Conservation (phyloP, 2,113 vertebrate genomes). For the Dicrurus megarhynchus region DNA sequence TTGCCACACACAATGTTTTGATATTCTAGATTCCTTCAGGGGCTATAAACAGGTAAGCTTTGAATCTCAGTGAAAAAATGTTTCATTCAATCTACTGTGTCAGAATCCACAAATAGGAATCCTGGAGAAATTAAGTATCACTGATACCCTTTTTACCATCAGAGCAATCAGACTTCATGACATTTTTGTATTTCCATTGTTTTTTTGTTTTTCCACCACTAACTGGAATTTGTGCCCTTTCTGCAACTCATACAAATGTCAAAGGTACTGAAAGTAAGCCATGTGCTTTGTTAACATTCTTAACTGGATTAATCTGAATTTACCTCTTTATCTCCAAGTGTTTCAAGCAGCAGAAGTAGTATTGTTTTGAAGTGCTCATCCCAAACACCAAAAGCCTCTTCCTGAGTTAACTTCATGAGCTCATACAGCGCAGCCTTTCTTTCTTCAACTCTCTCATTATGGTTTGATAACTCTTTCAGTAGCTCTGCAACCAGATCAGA, state of each 20-base stretch:
- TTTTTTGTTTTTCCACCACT: background rate
- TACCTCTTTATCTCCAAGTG: slow-evolving; percentile 94
- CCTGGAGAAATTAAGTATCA: background rate
- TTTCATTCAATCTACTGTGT: background rate
- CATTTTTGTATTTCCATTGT: background rate
- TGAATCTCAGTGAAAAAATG: background rate
- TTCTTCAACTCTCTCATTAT: slow-evolving; percentile 93
- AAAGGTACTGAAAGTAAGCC: background rate
- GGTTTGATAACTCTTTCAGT: slow-evolving; percentile 92
- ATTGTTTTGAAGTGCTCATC: slow-evolving; percentile 98
- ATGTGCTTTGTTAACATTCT: background rate
- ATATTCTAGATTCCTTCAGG: background rate
- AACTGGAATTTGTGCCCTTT: background rate
- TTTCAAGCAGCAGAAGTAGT: slow-evolving; percentile 90
- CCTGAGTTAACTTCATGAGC: slow-evolving; percentile 89
- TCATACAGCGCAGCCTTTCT: slow-evolving; percentile 89
- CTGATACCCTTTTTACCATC: background rate
- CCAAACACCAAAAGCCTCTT: slow-evolving; percentile 91
- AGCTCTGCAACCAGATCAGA: slow-evolving; percentile 92
- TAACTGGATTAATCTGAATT: background rate
- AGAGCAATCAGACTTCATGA: background rate
- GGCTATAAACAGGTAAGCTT: background rate
- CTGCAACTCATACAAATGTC: background rate
- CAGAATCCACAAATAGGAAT: background rate
- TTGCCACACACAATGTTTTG: background rate